These are phyloP conservation scores for Aurelia sp. DNA, from an alignment of 30 jellyfish, hydroid and myxozoan genomes.

Conservation along the genomic window DNA sequence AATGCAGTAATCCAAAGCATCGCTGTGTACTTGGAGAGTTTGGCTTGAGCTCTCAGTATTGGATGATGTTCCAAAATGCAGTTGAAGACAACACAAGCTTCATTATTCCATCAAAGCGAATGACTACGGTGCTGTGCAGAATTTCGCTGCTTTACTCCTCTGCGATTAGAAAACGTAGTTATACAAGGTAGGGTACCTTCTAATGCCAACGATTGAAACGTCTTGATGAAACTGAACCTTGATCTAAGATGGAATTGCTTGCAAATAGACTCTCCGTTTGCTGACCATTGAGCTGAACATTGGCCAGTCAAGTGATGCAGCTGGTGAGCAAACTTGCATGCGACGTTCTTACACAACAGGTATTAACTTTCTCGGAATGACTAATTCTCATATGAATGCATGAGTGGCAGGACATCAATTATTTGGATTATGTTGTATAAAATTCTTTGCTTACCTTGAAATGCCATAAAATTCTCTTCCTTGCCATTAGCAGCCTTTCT, in stretches of 20 bases:
- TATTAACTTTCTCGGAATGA: neutral
- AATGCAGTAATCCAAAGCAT: neutral
- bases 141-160: neutral
- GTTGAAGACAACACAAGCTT: neutral
- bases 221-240: slow-evolving; percentile 24
- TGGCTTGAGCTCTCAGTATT: neutral
- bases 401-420: no score
- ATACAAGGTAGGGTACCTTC: slow-evolving; percentile 6
- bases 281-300: neutral
- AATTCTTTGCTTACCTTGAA: no score
- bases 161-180: neutral
- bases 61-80: neutral
- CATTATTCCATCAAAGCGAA: neutral
- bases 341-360: slow-evolving; percentile 23
- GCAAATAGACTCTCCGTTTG: slow-evolving; percentile 23
- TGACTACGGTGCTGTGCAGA: neutral
- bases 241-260: slow-evolving; percentile 13
- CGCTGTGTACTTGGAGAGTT: neutral
- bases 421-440: no score
- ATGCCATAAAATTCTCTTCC: no score
- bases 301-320: slow-evolving; percentile 36
- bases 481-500: no score
- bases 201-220: neutral
- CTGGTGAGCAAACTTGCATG: slow-evolving; percentile 46
- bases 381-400: neutral